Conservation (phyloP, 2,113 vertebrate genomes). For the Vireo altiloquus region DNA sequence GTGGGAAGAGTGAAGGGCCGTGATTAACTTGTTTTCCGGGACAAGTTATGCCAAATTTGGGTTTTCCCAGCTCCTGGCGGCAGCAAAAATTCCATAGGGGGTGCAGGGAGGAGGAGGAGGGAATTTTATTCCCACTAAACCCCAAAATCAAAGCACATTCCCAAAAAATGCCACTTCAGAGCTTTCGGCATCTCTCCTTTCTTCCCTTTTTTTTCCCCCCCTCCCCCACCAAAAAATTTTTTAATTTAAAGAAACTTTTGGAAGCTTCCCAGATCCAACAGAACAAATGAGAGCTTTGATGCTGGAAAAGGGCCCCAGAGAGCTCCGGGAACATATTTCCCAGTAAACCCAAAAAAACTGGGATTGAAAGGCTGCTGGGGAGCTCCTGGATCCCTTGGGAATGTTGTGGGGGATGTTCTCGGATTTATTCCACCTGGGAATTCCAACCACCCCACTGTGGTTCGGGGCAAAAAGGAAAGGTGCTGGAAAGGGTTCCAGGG, state of each 20-base stretch:
- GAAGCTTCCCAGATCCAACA: slow-evolving; percentile 27
- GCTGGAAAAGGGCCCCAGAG: not conserved
- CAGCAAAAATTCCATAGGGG: not conserved
- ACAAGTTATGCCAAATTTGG: slow-evolving; percentile 23
- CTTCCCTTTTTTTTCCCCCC: no score
- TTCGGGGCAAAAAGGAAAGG: not conserved
- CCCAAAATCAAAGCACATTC: slow-evolving; percentile 14
- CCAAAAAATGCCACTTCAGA: not conserved
- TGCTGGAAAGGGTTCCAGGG: not conserved
- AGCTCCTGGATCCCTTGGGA: not conserved
- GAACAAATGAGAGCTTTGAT: slow-evolving; percentile 13
- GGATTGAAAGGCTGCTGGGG: not conserved
- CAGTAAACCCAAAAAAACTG: no score
- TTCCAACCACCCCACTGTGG: not conserved
- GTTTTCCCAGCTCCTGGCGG: not conserved
- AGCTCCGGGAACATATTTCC: no score
- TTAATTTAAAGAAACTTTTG: slow-evolving; percentile 8
- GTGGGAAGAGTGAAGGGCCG: slow-evolving; percentile 7
- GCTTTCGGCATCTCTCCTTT: not conserved
- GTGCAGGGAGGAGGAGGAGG: not conserved
- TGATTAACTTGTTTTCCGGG: slow-evolving; percentile 54
- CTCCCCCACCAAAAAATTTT: not conserved
- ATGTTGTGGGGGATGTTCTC: not conserved
- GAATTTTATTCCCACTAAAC: not conserved
- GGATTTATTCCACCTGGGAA: not conserved